Percentiles rank a stretch among this genome's conserved stretches.
Conservation (phyloP, 1,140 invertebrate genomes). For the Cyclargus thomasi region DNA sequence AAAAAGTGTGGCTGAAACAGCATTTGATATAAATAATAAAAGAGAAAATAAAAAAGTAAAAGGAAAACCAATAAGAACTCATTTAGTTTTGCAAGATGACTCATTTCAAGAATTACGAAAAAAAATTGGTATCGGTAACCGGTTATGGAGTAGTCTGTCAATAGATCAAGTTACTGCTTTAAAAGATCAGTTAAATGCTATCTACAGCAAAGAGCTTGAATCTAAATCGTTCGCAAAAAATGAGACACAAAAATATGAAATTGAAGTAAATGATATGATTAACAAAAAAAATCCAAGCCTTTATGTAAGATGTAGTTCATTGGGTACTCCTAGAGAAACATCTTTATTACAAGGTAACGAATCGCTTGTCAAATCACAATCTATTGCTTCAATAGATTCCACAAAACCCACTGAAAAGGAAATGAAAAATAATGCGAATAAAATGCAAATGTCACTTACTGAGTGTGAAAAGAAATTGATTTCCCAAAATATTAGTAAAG, state of each 20-base stretch:
- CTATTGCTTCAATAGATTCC: constrained; percentile 73
- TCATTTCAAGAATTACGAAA: constrained; percentile 57
- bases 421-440: constrained; percentile 68
- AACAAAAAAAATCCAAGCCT: constrained; percentile 66
- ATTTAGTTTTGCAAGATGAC: constrained; percentile 37
- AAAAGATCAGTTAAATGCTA: constrained; percentile 87
- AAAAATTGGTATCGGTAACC: constrained; percentile 80
- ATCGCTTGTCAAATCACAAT: constrained; percentile 71
- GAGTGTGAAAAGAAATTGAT: constrained; percentile 84
- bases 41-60: constrained; percentile 41
- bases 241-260: constrained; percentile 72
- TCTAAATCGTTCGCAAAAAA: constrained; percentile 55
- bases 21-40: constrained; percentile 79
- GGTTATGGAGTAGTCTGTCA: constrained; percentile 88
- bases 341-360: constrained; percentile 36
- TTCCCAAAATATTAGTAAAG: constrained; percentile 82
- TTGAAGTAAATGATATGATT: constrained; percentile 75
- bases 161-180: constrained; percentile 89
- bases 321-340: constrained; percentile 44
- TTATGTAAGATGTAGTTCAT: constrained; percentile 83
- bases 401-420: constrained; percentile 63
- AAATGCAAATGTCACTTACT: constrained; percentile 71
- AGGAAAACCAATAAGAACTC: constrained; percentile 35
- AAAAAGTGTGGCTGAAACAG: constrained; percentile 85
- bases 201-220: constrained; percentile 81